Percentiles rank a stretch among this genome's conserved stretches.
These are phyloP conservation scores for Macrosteles quadrilineatus DNA, from an alignment of 1,140 invertebrate genomes.

Conservation along the genomic window DNA sequence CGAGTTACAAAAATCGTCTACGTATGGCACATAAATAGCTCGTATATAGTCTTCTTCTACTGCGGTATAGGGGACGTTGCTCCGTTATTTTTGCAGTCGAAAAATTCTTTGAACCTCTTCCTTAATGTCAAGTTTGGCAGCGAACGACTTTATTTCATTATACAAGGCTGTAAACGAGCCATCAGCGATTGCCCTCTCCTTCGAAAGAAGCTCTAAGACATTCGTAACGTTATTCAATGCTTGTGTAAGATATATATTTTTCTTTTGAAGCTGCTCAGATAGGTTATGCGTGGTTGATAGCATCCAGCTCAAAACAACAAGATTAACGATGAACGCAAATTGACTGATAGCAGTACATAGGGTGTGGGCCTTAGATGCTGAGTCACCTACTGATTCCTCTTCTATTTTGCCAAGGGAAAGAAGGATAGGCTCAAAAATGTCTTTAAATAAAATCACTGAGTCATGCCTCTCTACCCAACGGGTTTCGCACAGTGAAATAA, in stretches of 20 bases:
- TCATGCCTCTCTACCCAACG: constrained; percentile 5
- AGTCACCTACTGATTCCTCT: background rate
- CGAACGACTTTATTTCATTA: background rate
- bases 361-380: background rate
- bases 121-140: constrained; percentile 14
- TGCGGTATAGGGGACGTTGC: background rate
- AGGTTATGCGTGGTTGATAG: background rate
- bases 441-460: constrained; percentile 3
- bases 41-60: background rate
- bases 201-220: background rate
- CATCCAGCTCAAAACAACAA: constrained; percentile 2
- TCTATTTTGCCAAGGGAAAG: background rate
- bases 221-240: background rate
- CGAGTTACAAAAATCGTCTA: background rate
- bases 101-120: background rate
- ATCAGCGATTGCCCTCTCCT: background rate
- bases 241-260: background rate
- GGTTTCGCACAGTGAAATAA: constrained; percentile 12
- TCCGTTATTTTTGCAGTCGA: background rate
- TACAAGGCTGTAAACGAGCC: background rate
- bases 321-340: background rate
- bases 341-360: background rate
- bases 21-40: background rate
- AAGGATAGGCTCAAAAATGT: background rate
- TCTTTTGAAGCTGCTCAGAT: constrained; percentile 17